Evolutionary conservation across 1,140 invertebrate genomes (phyloP), one percentile per base, ranked within the genome.

Genomic region (Hylaeus volcanicus): DNA sequence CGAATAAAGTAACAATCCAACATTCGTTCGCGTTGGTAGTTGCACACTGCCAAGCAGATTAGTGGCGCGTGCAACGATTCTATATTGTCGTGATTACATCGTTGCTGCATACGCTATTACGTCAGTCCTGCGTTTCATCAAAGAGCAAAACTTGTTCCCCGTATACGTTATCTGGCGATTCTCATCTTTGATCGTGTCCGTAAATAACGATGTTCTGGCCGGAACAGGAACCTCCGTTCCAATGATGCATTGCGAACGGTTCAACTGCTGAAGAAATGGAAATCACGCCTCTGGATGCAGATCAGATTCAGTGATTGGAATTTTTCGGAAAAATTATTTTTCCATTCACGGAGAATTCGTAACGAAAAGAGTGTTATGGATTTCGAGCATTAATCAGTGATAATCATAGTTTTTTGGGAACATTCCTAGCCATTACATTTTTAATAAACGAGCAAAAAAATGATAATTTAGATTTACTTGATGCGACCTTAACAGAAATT

Each of bases 1-100:
- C 15, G 15, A 39, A 63, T 51, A 48, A 39, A 61, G 45, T 26
- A 63, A 63, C 45, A 15, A 63, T 39, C 6, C 9, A 60, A 37
- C 58, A 43, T 12, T 45, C n/a, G 72, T 37, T 6, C 0, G 12
- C 55, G 45, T 39, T 8, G 72, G 5, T 8, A 8, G 41, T 26
- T 43, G n/a, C 26, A 26, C 14, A 41, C 63, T n/a, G 6, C 48
- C n/a, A 60, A 39, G 8, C 41, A 73, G 60, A 61, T 73, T 73
- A 61, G 26, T 48, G 63, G 45, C 63, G n/a, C 48, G 41, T 48
- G n/a, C 61, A 43, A 53, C 39, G 48, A 66, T 11, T 15, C 14
- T 56, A 37, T 45, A 58, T 66, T 41, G 41, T 11, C 14, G 26
- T 41, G 14, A 77, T 77, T 77, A 77, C 66, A 60, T 77, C 41